Percentiles rank a stretch among this genome's conserved stretches.
Evolutionary conservation across 2,888 invertebrate species (phyloP).

Genomic region (Perizoma flavofasciatum): DNA sequence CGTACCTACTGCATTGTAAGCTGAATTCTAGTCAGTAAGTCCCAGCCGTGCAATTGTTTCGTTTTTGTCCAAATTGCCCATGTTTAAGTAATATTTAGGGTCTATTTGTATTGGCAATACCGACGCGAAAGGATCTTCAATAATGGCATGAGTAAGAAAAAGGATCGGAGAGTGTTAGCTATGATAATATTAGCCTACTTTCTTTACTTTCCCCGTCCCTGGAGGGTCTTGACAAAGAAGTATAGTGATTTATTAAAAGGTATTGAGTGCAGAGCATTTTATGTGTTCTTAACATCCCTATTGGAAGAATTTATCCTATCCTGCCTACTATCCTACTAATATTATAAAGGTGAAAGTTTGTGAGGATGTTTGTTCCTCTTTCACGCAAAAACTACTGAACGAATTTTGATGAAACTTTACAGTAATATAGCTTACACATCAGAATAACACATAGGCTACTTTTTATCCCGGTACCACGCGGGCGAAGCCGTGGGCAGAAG

Average conservation of each 20-base stretch:
- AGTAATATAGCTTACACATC: too few relatives aligned
- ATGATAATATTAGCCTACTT: constrained; percentile 29
- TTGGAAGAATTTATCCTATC: not conserved
- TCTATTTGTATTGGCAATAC: constrained; percentile 28
- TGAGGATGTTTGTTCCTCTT: too few relatives aligned
- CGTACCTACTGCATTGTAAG: constrained; percentile 6
- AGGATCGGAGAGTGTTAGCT: constrained; percentile 20
- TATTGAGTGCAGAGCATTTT: constrained; percentile 20
- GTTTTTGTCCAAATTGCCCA: constrained; percentile 39
- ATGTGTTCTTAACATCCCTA: constrained; percentile 1
- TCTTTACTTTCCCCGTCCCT: constrained; percentile 9
- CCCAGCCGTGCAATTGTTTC: constrained; percentile 39
- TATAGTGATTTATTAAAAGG: constrained; percentile 25
- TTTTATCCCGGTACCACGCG: too few relatives aligned
- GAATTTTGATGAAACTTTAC: too few relatives aligned
- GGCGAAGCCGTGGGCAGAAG: too few relatives aligned
- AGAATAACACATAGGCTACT: too few relatives aligned
- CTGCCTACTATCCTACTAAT: too few relatives aligned
- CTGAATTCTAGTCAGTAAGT: constrained; percentile 11
- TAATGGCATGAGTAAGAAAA: constrained; percentile 26
- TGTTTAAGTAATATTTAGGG: constrained; percentile 39
- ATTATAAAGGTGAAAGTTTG: too few relatives aligned
- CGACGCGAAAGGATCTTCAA: constrained; percentile 20
- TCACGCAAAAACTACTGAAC: too few relatives aligned
- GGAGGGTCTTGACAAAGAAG: constrained; percentile 20